A percentile compares a stretch with the other conserved stretches of the same genome.
These are phyloP conservation scores for Caenorhabditis inopinata DNA, from an alignment of 1,140 invertebrate species.

Conservation along the genomic window DNA sequence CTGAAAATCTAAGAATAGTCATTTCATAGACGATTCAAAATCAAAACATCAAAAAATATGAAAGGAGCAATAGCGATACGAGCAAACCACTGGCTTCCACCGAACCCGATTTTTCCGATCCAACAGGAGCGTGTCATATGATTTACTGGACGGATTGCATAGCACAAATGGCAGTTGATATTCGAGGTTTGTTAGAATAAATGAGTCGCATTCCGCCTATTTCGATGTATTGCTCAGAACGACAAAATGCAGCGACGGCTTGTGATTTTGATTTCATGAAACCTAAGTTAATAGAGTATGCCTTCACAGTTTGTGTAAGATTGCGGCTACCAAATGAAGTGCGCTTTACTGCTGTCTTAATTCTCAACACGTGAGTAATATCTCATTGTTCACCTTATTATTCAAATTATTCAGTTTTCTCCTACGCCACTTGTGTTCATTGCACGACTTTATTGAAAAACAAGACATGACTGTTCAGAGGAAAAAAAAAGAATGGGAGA, in stretches of 20 bases:
- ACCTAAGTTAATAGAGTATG: background rate
- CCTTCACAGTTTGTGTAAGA: background rate
- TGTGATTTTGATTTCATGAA: constrained; percentile 9
- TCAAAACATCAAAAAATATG: background rate
- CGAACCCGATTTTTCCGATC: background rate
- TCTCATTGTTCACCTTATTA: too few species aligned
- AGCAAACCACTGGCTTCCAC: background rate
- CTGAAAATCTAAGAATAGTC: too few species aligned
- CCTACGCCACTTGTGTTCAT: background rate
- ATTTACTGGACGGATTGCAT: constrained; percentile 25
- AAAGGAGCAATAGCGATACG: too few species aligned
- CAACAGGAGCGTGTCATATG: background rate
- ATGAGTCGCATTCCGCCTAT: too few species aligned
- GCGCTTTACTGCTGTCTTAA: background rate
- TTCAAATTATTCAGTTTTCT: background rate
- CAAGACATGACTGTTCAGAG: background rate
- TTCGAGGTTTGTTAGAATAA: too few species aligned
- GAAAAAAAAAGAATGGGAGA: constrained; percentile 2
- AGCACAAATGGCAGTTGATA: constrained; percentile 8
- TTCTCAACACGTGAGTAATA: background rate
- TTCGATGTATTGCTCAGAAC: background rate
- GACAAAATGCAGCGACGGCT: background rate
- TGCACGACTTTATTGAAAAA: background rate
- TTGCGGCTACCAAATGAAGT: background rate
- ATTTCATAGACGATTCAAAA: background rate